Evolutionary conservation across 1,140 invertebrate genomes (phyloP).

Genomic region (Trachelipus rathkii): DNA sequence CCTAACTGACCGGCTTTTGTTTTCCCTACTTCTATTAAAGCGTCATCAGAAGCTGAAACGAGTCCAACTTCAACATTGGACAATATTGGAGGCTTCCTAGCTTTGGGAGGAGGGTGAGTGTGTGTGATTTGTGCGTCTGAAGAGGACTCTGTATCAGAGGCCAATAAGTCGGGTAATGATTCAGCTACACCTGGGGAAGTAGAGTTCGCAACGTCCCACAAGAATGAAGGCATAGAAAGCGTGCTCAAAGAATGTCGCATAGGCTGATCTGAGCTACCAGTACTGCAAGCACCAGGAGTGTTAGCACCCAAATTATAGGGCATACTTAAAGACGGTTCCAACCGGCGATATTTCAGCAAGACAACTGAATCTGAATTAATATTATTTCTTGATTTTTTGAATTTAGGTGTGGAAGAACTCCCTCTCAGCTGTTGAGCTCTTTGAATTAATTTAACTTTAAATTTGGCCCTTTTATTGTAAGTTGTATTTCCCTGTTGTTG

Average conservation of each 20-base stretch:
- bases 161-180: conserved; percentile 43
- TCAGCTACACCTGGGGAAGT: conserved; percentile 41
- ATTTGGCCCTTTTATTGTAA: conserved; percentile 41
- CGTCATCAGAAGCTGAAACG: conserved; percentile 50
- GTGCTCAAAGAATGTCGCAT: conserved; percentile 61
- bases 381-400: conserved; percentile 48
- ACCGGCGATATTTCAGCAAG: conserved; percentile 51
- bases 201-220: conserved; percentile 42
- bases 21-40: conserved; percentile 46
- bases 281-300: conserved; percentile 46
- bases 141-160: conserved; percentile 42
- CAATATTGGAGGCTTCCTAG: conserved; percentile 49
- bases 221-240: conserved; percentile 53
- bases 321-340: conserved; percentile 59
- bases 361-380: conserved; percentile 52
- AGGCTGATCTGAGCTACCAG: conserved; percentile 45
- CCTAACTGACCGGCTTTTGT: background rate
- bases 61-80: conserved; percentile 51
- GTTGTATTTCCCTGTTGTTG: conserved; percentile 35
- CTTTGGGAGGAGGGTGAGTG: conserved; percentile 42
- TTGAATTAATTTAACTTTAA: conserved; percentile 42
- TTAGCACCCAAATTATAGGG: conserved; percentile 55
- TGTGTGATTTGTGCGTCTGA: conserved; percentile 43
- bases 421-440: conserved; percentile 38
- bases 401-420: conserved; percentile 32